Conservation (phyloP, 2,888 invertebrate species). For the Trisateles emortualis region DNA sequence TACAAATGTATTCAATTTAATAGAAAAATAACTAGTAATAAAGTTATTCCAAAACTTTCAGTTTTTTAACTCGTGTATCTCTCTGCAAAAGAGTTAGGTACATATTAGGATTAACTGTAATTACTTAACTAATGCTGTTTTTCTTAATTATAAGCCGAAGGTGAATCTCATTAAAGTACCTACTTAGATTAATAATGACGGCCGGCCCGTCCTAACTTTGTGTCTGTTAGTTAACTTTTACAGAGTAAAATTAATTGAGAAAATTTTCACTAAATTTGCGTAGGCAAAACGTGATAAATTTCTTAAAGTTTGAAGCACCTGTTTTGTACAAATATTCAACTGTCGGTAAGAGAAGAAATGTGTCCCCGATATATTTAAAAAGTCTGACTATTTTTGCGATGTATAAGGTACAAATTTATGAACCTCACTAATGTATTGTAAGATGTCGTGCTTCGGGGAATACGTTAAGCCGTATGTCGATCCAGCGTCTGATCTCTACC, state of each 20-base stretch:
- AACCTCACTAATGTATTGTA: too few relatives aligned
- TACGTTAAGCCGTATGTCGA: too few relatives aligned
- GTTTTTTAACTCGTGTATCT: too few relatives aligned
- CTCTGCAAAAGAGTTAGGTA: too few relatives aligned
- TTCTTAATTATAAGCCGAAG: slow-evolving; percentile 46
- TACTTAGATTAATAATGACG: slow-evolving; percentile 57
- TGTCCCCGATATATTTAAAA: slow-evolving; percentile 24
- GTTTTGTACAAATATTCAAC: slow-evolving; percentile 49
- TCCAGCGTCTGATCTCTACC: too few relatives aligned
- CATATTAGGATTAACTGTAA: too few relatives aligned
- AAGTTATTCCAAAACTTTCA: too few relatives aligned
- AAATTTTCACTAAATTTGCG: slow-evolving; percentile 61
- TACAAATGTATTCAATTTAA: too few relatives aligned
- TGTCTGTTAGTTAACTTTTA: slow-evolving; percentile 59
- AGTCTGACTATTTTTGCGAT: slow-evolving; percentile 1
- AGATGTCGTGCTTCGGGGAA: too few relatives aligned
- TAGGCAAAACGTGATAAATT: slow-evolving; percentile 58
- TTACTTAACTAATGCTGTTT: slow-evolving; percentile 30
- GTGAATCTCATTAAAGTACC: slow-evolving; percentile 52
- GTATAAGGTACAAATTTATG: slow-evolving; percentile 20
- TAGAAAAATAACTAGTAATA: too few relatives aligned
- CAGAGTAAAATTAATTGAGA: slow-evolving; percentile 64
- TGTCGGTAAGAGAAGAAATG: slow-evolving; percentile 27
- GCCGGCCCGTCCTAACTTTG: slow-evolving; percentile 54
- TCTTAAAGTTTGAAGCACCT: slow-evolving; percentile 51